A percentile compares a stretch with the other conserved stretches of the same genome.
Conservation (phyloP, 2,888 invertebrate species). For the Plemyria rubiginata region DNA sequence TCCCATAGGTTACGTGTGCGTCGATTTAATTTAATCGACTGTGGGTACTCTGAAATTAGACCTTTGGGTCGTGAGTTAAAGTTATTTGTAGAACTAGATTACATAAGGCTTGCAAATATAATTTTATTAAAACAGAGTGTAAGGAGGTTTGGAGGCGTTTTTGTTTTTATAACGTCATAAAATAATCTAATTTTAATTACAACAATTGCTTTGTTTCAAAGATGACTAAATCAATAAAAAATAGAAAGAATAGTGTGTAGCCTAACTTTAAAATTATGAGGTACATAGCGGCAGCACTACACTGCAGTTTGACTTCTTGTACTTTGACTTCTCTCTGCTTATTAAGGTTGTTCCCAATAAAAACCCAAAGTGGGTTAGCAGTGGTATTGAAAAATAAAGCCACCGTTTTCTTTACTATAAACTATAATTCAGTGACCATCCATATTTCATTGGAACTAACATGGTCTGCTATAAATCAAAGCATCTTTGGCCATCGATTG, state of each 20-base stretch:
- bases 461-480: slow-evolving; percentile 37
- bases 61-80: not conserved
- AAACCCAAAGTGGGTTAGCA: not conserved
- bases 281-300: no score
- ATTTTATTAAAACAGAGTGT: no score
- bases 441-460: slow-evolving; percentile 19
- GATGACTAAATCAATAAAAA: no score
- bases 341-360: not conserved
- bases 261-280: no score
- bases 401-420: not conserved
- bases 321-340: not conserved
- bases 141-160: no score
- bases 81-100: not conserved
- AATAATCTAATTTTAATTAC: no score
- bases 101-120: not conserved
- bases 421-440: slow-evolving; percentile 2
- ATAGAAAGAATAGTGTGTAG: no score
- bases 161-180: no score
- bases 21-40: slow-evolving; percentile 20
- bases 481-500: slow-evolving; percentile 30
- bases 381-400: not conserved
- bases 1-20: slow-evolving; percentile 19
- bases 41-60: not conserved
- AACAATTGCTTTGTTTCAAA: no score
- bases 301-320: no score